These are phyloP conservation scores for Catagonus wagneri DNA, from an alignment of 2,113 vertebrate species.

Conservation along the genomic window DNA sequence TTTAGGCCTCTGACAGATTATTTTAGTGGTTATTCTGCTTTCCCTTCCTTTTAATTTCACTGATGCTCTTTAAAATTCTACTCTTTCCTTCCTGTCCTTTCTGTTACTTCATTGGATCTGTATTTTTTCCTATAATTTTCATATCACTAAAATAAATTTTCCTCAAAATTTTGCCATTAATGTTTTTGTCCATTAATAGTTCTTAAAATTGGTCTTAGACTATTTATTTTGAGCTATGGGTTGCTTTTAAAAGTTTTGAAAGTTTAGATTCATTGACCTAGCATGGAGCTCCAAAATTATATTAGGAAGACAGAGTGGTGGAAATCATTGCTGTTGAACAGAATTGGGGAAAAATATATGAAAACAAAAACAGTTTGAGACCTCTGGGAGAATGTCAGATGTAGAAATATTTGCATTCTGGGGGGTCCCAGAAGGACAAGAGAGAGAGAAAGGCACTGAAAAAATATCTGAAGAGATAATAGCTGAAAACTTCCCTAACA, in stretches of 20 bases:
- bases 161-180: neutral
- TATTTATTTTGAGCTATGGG: neutral
- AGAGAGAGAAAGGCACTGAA: too few relatives aligned
- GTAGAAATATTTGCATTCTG: too few relatives aligned
- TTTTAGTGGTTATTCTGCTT: neutral
- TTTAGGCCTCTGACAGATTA: neutral
- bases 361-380: too few relatives aligned
- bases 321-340: too few relatives aligned
- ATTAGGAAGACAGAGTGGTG: too few relatives aligned
- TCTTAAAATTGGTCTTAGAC: neutral
- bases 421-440: too few relatives aligned
- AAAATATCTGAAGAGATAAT: too few relatives aligned
- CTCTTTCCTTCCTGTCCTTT: neutral
- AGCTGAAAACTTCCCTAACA: too few relatives aligned
- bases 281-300: neutral
- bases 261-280: neutral
- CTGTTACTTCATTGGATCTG: neutral
- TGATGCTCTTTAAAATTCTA: neutral
- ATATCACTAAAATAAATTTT: neutral
- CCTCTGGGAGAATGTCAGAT: too few relatives aligned
- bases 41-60: neutral
- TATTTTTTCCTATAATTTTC: neutral
- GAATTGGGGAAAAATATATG: too few relatives aligned
- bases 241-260: slow-evolving; percentile 21
- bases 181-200: neutral